Conservation (phyloP, 2,113 vertebrate species). For the Prinia subflava region DNA sequence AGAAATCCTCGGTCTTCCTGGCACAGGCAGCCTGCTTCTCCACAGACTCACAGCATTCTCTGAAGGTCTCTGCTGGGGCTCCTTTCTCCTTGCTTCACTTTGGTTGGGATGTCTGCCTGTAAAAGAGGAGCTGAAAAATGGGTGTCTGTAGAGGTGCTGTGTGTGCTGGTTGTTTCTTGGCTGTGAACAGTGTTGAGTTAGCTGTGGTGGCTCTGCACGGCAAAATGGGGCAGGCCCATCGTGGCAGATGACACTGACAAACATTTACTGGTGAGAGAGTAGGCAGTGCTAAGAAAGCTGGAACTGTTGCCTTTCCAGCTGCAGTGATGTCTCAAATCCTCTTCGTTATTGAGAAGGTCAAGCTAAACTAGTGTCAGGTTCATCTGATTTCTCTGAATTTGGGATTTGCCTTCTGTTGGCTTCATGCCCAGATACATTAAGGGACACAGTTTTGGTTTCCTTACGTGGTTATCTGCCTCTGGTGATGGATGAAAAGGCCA, state of each 20-base stretch:
- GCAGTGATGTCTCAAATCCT: neutral
- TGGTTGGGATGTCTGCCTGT: neutral
- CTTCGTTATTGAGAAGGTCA: neutral
- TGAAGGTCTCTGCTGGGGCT: neutral
- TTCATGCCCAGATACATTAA: slow-evolving; percentile 20
- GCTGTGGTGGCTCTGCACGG: neutral
- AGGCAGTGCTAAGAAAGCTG: neutral
- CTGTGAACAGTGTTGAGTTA: neutral
- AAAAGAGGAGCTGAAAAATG: neutral
- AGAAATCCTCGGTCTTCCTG: neutral
- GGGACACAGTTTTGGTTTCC: neutral
- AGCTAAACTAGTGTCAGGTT: neutral
- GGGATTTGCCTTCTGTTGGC: neutral
- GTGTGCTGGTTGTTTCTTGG: neutral
- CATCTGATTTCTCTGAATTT: slow-evolving; percentile 1
- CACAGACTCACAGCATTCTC: neutral
- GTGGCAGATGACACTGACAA: neutral
- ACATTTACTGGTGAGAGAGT: neutral
- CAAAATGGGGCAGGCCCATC: neutral
- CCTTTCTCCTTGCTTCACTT: neutral
- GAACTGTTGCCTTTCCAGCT: neutral
- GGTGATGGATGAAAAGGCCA: slow-evolving; percentile 15
- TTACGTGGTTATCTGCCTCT: slow-evolving; percentile 12
- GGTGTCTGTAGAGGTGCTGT: neutral
- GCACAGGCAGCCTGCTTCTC: neutral